Conservation (phyloP, 1,140 invertebrate species). For the Drosophila ercepeae region DNA sequence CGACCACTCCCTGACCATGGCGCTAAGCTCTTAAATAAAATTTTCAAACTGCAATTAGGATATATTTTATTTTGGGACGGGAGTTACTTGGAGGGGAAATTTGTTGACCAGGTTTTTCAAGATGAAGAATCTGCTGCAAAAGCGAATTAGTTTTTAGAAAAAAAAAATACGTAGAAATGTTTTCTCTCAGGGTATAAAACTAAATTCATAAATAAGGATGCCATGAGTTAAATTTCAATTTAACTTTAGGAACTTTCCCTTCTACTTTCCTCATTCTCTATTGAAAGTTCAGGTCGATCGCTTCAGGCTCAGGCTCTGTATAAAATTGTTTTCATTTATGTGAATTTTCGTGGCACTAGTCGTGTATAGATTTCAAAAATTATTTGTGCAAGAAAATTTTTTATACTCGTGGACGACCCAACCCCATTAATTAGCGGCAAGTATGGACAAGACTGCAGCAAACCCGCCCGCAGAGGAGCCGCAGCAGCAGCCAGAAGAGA, state of each 20-base stretch:
- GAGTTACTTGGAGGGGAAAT: too few relatives aligned
- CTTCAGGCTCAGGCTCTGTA: constrained; percentile 38
- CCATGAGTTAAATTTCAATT: constrained; percentile 7
- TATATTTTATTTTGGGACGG: too few relatives aligned
- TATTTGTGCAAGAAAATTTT: constrained; percentile 38
- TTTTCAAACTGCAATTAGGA: too few relatives aligned
- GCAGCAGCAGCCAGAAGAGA: background rate
- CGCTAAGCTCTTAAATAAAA: background rate
- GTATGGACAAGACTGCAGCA: background rate
- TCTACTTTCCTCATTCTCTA: constrained; percentile 50
- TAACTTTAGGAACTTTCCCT: background rate
- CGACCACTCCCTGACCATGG: too few relatives aligned
- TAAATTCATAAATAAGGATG: constrained; percentile 1
- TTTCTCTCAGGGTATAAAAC: too few relatives aligned
- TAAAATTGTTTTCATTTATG: constrained; percentile 52
- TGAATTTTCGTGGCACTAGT: constrained; percentile 31
- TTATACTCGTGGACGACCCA: constrained; percentile 1
- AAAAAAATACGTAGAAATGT: too few relatives aligned
- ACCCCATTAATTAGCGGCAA: background rate
- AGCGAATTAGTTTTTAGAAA: too few relatives aligned
- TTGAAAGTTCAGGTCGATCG: constrained; percentile 63
- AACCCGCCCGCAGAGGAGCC: background rate
- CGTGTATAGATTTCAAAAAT: constrained; percentile 26
- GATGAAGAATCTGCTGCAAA: too few relatives aligned
- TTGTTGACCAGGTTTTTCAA: too few relatives aligned